Evolutionary conservation across 1,140 invertebrate species (phyloP).

Genomic region (Phthorimaea operculella): DNA sequence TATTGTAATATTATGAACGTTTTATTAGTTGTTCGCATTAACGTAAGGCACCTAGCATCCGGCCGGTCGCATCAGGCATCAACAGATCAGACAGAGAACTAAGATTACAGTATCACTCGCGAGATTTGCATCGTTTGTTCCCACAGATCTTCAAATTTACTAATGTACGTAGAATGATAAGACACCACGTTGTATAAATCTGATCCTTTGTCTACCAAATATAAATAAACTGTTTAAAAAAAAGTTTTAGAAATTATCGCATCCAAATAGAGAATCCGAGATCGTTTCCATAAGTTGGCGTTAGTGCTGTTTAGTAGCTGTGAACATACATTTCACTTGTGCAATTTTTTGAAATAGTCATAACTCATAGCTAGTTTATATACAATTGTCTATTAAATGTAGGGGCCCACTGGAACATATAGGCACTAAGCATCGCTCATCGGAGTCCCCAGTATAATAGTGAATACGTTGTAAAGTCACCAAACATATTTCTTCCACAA

Average conservation of each 20-base stretch:
- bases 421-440: constrained; percentile 51
- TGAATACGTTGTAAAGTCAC: constrained; percentile 44
- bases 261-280: constrained; percentile 42
- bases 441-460: constrained; percentile 29
- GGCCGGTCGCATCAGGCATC: constrained; percentile 52
- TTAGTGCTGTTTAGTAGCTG: constrained; percentile 61
- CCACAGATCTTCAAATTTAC: constrained; percentile 55
- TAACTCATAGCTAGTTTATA: constrained; percentile 66
- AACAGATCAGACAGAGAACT: constrained; percentile 40
- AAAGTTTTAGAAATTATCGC: constrained; percentile 30
- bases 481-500: constrained; percentile 60
- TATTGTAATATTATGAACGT: constrained; percentile 63
- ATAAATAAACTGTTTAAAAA: constrained; percentile 30
- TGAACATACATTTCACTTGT: constrained; percentile 65
- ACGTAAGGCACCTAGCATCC: constrained; percentile 65
- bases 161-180: constrained; percentile 51
- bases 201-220: constrained; percentile 46
- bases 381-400: constrained; percentile 66
- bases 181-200: constrained; percentile 47
- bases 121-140: constrained; percentile 55
- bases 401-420: constrained; percentile 54
- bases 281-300: constrained; percentile 49
- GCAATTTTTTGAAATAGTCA: constrained; percentile 66
- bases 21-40: constrained; percentile 65
- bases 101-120: constrained; percentile 68